These are phyloP conservation scores for Thunnus thynnus DNA, from an alignment of 2,113 vertebrate species.

Conservation along the genomic window DNA sequence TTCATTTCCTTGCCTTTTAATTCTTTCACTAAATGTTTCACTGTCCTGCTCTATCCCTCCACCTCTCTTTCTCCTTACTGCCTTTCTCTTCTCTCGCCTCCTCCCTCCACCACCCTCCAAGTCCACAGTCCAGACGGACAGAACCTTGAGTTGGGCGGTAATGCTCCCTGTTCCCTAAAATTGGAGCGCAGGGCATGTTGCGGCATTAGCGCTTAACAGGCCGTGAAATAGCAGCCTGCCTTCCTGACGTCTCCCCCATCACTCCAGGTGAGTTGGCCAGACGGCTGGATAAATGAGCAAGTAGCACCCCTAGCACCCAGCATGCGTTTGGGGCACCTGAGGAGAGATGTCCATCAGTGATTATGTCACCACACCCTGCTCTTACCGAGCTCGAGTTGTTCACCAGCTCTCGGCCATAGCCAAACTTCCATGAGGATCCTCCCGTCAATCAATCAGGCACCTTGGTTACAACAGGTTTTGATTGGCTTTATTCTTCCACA, in stretches of 20 bases:
- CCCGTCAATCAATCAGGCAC: conserved; percentile 24
- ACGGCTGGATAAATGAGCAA: conserved; percentile 89
- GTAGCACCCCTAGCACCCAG: conserved; percentile 68
- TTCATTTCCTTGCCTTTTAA: conserved; percentile 58
- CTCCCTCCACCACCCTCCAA: conserved; percentile 43
- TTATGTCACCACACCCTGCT: conserved; percentile 68
- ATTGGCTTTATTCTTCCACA: conserved; percentile 47
- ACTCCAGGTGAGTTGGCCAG: conserved; percentile 87
- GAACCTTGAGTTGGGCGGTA: conserved; percentile 83
- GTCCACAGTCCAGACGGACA: conserved; percentile 77
- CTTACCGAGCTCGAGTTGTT: conserved; percentile 44
- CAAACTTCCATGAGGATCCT: conserved; percentile 21
- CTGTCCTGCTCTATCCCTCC: conserved; percentile 37
- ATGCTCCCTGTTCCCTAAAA: conserved; percentile 87
- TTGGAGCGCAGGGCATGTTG: conserved; percentile 87
- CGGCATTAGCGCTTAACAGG: conserved; percentile 94
- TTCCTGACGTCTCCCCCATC: conserved; percentile 89
- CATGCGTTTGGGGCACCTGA: conserved; percentile 76
- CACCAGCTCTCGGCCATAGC: conserved; percentile 8
- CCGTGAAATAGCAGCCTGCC: conserved; percentile 95
- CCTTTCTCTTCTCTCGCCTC: conserved; percentile 12
- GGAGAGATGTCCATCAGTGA: conserved; percentile 81
- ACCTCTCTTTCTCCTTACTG: conserved; percentile 43
- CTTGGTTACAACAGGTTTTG: conserved; percentile 22
- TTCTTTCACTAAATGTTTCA: conserved; percentile 54